These are phyloP conservation scores for Hyperopisus bebe DNA, from an alignment of 2,113 vertebrate genomes.

Conservation along the genomic window DNA sequence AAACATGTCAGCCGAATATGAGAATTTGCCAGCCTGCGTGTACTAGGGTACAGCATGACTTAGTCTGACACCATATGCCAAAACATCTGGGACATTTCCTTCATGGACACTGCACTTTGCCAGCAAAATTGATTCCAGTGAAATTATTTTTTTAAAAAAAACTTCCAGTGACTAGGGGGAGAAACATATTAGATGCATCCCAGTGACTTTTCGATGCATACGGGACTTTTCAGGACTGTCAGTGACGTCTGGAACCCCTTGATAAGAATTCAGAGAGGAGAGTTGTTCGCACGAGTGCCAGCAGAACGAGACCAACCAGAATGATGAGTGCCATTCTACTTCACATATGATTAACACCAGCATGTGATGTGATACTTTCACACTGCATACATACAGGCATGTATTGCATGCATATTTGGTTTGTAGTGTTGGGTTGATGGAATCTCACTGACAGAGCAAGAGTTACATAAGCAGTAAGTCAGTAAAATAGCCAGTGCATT, in stretches of 20 bases:
- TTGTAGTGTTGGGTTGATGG: not conserved
- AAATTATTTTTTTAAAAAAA: not conserved
- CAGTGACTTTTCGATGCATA: not conserved
- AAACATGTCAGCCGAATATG: not conserved
- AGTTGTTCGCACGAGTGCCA: not conserved
- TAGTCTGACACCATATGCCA: not conserved
- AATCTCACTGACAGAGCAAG: not conserved
- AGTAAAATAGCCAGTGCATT: not conserved
- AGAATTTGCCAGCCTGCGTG: not conserved
- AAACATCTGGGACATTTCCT: not conserved
- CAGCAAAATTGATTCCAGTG: not conserved
- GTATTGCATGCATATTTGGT: not conserved
- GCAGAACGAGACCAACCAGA: not conserved
- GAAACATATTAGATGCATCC: not conserved
- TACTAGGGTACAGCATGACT: not conserved
- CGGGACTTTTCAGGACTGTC: not conserved
- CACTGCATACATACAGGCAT: not conserved
- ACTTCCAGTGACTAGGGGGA: not conserved
- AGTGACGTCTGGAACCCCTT: not conserved
- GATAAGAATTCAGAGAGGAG: not conserved
- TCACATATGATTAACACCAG: not conserved
- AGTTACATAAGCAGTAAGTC: not conserved
- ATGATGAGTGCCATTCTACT: not conserved
- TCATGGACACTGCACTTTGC: not conserved
- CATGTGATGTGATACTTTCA: not conserved